Percentiles rank a stretch among this genome's conserved stretches.
phyloP scores from a whole-genome alignment of 2,888 invertebrate species.

The Tiliacea citrago region DNA sequence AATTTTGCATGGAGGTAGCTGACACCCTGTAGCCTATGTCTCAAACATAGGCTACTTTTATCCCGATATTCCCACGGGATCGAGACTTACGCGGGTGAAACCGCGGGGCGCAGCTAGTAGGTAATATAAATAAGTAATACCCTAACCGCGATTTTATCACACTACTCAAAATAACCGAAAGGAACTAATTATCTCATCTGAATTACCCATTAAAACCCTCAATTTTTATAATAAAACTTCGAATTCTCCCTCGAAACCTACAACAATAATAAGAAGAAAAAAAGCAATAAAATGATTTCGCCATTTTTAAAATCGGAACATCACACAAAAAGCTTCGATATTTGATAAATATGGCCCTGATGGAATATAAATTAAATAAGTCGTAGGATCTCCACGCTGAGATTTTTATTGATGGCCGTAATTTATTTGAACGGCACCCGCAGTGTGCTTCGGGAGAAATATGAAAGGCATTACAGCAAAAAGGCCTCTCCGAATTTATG shows the following conservation, averaged over 20 bases:
- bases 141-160: slow-evolving; percentile 20
- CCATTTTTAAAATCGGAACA: slow-evolving; percentile 67
- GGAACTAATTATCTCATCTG: slow-evolving; percentile 12
- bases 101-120: too few relatives aligned
- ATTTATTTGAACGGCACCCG: slow-evolving; percentile 90
- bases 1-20: too few relatives aligned
- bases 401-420: slow-evolving; percentile 90
- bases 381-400: slow-evolving; percentile 86
- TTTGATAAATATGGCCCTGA: slow-evolving; percentile 88
- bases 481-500: slow-evolving; percentile 90
- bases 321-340: slow-evolving; percentile 78
- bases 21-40: too few relatives aligned
- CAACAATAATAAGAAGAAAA: slow-evolving; percentile 13
- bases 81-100: too few relatives aligned
- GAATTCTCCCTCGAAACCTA: slow-evolving; percentile 4
- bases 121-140: slow-evolving; percentile 3
- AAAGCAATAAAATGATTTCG: slow-evolving; percentile 66
- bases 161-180: slow-evolving; percentile 6
- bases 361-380: slow-evolving; percentile 91
- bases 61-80: too few relatives aligned
- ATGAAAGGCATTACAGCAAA: slow-evolving; percentile 90
- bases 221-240: slow-evolving; percentile 34
- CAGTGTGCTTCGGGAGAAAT: slow-evolving; percentile 89
- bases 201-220: slow-evolving; percentile 33
- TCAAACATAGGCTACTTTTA: too few relatives aligned